Percentiles rank a stretch among this genome's conserved stretches.
Conservation (phyloP, 2,113 vertebrate species). For the Amazona guildingii region DNA sequence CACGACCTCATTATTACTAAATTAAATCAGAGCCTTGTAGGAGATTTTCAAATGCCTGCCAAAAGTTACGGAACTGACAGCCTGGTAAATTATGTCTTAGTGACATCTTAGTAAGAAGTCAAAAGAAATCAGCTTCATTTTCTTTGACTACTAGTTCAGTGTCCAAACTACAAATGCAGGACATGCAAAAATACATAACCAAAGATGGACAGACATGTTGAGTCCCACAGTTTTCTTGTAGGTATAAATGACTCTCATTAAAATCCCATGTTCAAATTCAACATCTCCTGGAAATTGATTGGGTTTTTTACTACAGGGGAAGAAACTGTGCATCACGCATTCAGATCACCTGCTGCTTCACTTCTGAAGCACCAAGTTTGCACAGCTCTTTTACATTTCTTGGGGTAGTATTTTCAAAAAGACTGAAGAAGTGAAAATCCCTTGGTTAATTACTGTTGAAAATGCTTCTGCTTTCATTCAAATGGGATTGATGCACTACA, state of each 20-base stretch:
- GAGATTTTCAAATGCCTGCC: conserved; percentile 29
- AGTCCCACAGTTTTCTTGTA: not conserved
- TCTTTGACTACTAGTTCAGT: not conserved
- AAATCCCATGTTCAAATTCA: not conserved
- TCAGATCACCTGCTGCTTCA: not conserved
- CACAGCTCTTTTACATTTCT: not conserved
- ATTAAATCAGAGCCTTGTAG: conserved; percentile 52
- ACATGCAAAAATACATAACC: not conserved
- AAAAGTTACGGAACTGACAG: conserved; percentile 44
- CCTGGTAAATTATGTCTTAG: conserved; percentile 2
- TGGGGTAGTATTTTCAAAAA: not conserved
- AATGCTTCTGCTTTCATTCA: not conserved
- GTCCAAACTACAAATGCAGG: not conserved
- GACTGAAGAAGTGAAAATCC: not conserved
- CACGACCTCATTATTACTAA: conserved; percentile 40
- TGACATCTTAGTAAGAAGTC: not conserved
- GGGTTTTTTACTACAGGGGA: not conserved
- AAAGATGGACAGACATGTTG: not conserved
- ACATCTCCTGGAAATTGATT: not conserved
- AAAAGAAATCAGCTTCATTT: conserved; percentile 33
- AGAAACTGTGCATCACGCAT: not conserved
- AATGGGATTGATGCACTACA: not conserved
- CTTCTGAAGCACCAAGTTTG: not conserved
- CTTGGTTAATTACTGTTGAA: not conserved
- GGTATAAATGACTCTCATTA: not conserved